Evolutionary conservation across 2,797 vertebrate species (phyloP), one percentile per base, ranked within the genome.

Genomic region (Serranus cabrilla): DNA sequence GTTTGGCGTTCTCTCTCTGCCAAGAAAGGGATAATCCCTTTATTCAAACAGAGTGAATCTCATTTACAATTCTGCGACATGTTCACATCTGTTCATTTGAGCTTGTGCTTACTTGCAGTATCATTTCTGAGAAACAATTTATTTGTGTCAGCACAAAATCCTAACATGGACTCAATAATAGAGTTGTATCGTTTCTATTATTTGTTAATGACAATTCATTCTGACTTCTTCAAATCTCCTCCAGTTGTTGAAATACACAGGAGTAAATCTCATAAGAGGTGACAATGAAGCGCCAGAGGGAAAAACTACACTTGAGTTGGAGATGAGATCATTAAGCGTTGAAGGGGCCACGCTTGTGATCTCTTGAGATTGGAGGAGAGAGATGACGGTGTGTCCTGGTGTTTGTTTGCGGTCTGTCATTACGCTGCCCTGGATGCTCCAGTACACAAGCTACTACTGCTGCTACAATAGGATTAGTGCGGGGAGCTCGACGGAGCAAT

Each of bases 381-480:
- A 23, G 51, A 59, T 21, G 21, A 52, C 1, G 10, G 17, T 11
- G 56, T 1, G 1, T 72, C 63, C 54, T 1, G 55, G 12, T 84
- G 81, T 72, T 80, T 87, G 70, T 78, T 50, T 87, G 54, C 43
- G 45, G n/a, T 77, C 62, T 72, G 77, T 71, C 69, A 78, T 82
- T 76, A 82, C 27, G 14, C 66, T 46, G 58, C 63, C 58, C 76
- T 74, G 75, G 69, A 84, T 65, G 74, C 84, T 80, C 63, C 73
- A 54, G 46, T 42, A 47, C 82, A 85, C 75, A 51, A 52, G 66
- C 58, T 60, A 69, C 74, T 63, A 34, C 56, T 69, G 79, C 58
- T 64, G 71, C 74, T 79, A 79, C 79, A 86, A 78, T 56, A 65
- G 87, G 83, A 88, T 90, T 89, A 87, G 72, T 52, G 74, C 59